phyloP scores from a whole-genome alignment of 92 coral and sea anemone species.

The Diadumene lineata region DNA sequence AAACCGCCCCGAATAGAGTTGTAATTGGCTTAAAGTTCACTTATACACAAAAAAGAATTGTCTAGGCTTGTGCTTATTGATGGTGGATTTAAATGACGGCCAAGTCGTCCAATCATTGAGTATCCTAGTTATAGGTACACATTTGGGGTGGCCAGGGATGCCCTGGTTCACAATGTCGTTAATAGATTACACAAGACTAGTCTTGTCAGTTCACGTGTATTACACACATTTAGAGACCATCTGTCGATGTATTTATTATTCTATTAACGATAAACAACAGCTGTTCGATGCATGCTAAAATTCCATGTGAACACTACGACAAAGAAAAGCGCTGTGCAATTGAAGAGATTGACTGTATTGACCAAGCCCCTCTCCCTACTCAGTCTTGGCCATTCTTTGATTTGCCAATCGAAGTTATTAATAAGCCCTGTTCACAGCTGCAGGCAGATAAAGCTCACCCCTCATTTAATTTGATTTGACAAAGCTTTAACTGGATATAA shows the following conservation, averaged over 20 bases:
- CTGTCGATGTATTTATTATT: conserved; percentile 99
- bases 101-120: conserved; percentile 11
- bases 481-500: conserved; percentile 97
- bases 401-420: conserved; percentile 87
- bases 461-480: conserved; percentile 96
- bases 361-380: conserved; percentile 48
- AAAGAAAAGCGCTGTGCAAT: conserved; percentile 93
- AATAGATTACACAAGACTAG: conserved; percentile 94
- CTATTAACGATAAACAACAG: conserved; percentile 99
- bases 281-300: conserved; percentile 96
- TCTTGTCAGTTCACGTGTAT: conserved; percentile 96
- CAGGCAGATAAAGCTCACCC: conserved; percentile 73
- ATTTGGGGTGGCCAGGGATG: conserved; percentile 24
- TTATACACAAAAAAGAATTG: background rate
- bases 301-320: conserved; percentile 99
- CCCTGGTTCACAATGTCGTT: conserved; percentile 58
- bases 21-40: conserved; percentile 13
- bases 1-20: conserved; percentile 7
- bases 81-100: background rate
- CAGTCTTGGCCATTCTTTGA: conserved; percentile 81
- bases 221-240: conserved; percentile 99
- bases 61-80: conserved; percentile 20
- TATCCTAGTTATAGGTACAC: conserved; percentile 23
- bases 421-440: conserved; percentile 96
- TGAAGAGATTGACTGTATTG: conserved; percentile 62